These are phyloP conservation scores for Pterocles gutturalis DNA, from an alignment of 2,113 vertebrate species.

Conservation along the genomic window DNA sequence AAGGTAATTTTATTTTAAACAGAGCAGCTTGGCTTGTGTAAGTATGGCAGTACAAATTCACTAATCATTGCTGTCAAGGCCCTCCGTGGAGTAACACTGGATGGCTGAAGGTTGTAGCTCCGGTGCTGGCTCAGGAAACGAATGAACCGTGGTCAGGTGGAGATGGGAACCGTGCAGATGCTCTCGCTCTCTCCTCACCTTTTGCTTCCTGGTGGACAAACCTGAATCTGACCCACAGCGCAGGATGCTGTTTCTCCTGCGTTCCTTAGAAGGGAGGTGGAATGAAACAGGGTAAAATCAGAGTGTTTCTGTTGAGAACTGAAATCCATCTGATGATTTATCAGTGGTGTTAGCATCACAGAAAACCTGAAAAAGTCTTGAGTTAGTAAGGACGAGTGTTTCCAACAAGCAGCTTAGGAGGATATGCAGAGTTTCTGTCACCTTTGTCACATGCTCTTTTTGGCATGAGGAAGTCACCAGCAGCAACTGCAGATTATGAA, in stretches of 20 bases:
- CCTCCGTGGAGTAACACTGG: accelerated
- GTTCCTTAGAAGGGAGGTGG: neutral
- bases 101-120: neutral
- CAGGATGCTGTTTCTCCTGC: neutral
- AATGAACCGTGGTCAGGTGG: neutral
- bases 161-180: accelerated
- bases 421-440: neutral
- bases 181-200: neutral
- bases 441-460: neutral
- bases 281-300: neutral
- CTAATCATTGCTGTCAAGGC: neutral
- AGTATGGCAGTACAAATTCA: neutral
- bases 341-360: neutral
- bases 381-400: neutral
- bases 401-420: neutral
- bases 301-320: neutral
- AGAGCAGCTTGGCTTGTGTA: neutral
- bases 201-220: accelerated
- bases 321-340: neutral
- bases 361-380: neutral
- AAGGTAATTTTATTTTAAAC: neutral
- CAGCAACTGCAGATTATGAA: neutral
- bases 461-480: neutral
- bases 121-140: accelerated
- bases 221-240: neutral